Base-by-base conservation (phyloP, 2,113 vertebrate species). In the Trogon melanurus region DNA sequence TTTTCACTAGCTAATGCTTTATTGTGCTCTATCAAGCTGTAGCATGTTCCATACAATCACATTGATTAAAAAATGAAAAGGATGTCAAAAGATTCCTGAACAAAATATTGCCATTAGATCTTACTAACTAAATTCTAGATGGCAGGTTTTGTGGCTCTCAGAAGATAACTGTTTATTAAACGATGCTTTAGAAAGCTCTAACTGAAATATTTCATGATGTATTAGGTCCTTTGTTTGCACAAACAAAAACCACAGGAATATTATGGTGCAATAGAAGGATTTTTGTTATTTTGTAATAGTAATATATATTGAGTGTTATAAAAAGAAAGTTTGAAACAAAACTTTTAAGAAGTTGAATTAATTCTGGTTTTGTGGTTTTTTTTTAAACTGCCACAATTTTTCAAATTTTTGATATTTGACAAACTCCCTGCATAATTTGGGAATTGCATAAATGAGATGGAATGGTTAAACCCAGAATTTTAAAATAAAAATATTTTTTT, bases 41-140 rank as follows among this genome's bases (percentile, higher is more conserved):
- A 74, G 36, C 75, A 72, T 70, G 64, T 70, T 91, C 51, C 75
- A n/a, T 51, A 34, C 54, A 88, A 82, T 90, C 22, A 17, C 23
- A 80, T 38, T 76, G 62, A 93, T 95, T 88, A 79, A 85, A 96
- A 93, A 91, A 76, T 65, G 13, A 73, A 57, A 91, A 36, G 30
- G 38, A 79, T 89, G 81, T 78, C 50, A 80, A 89, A 91, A 91
- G 26, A 87, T 72, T 91, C 45, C 70, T 70, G 58, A 95, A 74
- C 9, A 78, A 62, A 80, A 91, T 78, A 70, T 66, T 85, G 20
- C 34, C 56, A 36, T 51, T 85, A 71, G 64, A 44, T 73, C 16
- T 65, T 76, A 81, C 45, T 14, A 83, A n/a, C 22, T 73, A 66
- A 88, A 93, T 73, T 93, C 27, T 76, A 65, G 11, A 34, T 34